phyloP scores from a whole-genome alignment of 2,113 vertebrate species.

The Tauraco erythrolophus region DNA sequence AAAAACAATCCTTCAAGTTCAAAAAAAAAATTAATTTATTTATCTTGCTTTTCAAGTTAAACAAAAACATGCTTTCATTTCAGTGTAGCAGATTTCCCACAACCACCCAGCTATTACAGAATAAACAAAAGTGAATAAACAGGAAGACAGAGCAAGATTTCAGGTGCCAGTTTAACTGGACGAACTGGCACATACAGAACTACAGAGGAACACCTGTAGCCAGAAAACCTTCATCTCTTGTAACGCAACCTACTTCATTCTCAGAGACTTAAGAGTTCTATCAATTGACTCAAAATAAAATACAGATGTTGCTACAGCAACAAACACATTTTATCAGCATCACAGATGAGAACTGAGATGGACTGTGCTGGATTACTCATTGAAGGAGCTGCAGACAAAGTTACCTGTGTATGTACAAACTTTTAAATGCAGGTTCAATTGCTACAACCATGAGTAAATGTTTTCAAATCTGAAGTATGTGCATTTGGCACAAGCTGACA shows the following conservation, averaged over 20 bases:
- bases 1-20: background rate
- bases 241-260: background rate
- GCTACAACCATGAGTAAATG: accelerated
- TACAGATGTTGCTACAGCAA: background rate
- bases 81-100: background rate
- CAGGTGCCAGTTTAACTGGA: background rate
- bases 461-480: background rate
- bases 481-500: background rate
- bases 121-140: constrained; percentile 13
- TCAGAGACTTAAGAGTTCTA: background rate
- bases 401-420: background rate
- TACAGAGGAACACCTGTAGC: background rate
- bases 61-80: constrained; percentile 1
- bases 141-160: background rate
- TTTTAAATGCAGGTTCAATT: background rate
- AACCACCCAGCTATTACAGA: background rate
- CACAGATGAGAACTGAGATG: background rate
- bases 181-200: background rate
- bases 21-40: background rate
- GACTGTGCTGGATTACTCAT: background rate
- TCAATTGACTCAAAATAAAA: background rate
- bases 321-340: background rate
- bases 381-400: background rate
- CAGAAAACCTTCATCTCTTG: background rate
- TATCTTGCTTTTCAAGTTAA: constrained; percentile 30